These are phyloP conservation scores for Pyralis farinalis DNA, from an alignment of 2,888 invertebrate genomes.

Conservation along the genomic window DNA sequence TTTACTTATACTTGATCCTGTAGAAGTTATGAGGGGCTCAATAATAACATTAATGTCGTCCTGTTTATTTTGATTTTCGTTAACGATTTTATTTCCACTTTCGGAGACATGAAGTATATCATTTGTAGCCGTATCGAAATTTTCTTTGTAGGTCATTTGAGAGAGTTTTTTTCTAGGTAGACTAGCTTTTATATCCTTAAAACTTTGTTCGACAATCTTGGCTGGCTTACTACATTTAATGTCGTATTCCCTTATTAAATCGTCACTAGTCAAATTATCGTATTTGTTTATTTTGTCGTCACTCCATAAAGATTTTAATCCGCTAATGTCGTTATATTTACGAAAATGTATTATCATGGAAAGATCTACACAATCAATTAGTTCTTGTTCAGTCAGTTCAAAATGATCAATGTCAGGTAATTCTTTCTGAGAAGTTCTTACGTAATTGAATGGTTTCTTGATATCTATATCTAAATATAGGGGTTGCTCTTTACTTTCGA, in stretches of 20 bases:
- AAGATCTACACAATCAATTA: constrained; percentile 32
- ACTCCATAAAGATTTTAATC: constrained; percentile 19
- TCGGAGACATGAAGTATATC: no score
- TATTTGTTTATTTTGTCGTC: constrained; percentile 16
- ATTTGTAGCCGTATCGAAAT: no score
- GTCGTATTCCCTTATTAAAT: constrained; percentile 24
- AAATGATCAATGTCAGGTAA: constrained; percentile 15
- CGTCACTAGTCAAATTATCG: constrained; percentile 20
- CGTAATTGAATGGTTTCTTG: neutral
- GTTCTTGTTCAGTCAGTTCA: constrained; percentile 20
- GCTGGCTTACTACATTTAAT: constrained; percentile 26
- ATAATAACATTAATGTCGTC: no score
- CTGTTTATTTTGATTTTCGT: no score
- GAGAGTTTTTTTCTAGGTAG: neutral
- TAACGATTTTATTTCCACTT: no score
- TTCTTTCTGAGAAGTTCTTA: constrained; percentile 3
- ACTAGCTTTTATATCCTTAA: constrained; percentile 24
- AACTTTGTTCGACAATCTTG: constrained; percentile 25
- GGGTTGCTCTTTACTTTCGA: constrained; percentile 2
- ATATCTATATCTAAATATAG: constrained; percentile 15
- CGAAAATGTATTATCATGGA: constrained; percentile 28
- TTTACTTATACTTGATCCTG: no score
- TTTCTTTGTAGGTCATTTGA: no score
- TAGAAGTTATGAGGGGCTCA: no score
- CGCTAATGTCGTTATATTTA: constrained; percentile 16